Percentiles rank a stretch among this genome's conserved stretches.
Conservation (phyloP, 2,888 invertebrate genomes). For the Melinaea menophilus region DNA sequence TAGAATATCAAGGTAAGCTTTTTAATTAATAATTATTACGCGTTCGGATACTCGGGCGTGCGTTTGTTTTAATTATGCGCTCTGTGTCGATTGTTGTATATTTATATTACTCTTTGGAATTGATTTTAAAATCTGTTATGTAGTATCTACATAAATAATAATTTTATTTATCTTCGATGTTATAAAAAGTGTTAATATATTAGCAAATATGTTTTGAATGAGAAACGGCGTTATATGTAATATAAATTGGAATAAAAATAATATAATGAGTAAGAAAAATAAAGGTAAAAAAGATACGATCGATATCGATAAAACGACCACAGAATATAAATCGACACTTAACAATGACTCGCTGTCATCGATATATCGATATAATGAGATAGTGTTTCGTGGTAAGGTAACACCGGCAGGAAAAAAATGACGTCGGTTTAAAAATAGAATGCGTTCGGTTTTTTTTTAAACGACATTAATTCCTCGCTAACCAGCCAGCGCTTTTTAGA, state of each 20-base stretch:
- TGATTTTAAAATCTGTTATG: no score
- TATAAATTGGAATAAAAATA: no score
- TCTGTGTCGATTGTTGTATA: conserved; percentile 2
- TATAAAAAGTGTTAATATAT: no score
- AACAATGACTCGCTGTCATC: conserved; percentile 19
- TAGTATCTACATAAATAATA: no score
- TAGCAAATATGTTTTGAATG: no score
- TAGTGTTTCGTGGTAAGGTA: conserved; percentile 10
- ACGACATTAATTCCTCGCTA: conserved; percentile 50
- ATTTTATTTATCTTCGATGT: no score
- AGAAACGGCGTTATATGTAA: no score
- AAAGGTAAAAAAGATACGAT: not conserved
- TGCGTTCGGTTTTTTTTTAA: conserved; percentile 44
- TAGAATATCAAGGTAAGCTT: no score
- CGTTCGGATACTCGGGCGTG: conserved; percentile 18
- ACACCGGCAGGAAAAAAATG: conserved; percentile 44
- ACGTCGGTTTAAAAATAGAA: conserved; percentile 59
- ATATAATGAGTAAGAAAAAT: not conserved
- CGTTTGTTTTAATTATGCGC: conserved; percentile 18
- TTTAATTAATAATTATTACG: conserved; percentile 1
- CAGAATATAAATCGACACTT: conserved; percentile 12
- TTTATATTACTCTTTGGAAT: no score
- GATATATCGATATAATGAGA: conserved; percentile 16
- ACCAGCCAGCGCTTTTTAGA: conserved; percentile 31
- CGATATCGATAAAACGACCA: conserved; percentile 8